Evolutionary conservation across 2,888 invertebrate species (phyloP), one percentile per base, ranked within the genome.

Genomic region (Catotricha subobsoleta): DNA sequence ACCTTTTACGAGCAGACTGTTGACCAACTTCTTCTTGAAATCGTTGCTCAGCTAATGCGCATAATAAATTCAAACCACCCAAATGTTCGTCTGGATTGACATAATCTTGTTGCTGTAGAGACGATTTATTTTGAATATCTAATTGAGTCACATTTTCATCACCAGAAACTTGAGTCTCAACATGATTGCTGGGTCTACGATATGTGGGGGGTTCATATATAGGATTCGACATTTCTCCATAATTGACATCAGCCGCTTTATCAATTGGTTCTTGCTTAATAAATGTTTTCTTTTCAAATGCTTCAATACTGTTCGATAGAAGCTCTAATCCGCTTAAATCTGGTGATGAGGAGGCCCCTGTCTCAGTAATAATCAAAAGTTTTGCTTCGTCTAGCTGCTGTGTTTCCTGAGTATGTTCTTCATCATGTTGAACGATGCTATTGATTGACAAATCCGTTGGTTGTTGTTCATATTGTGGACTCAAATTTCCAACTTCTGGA

Each of bases 41-140:
- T 48, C 83, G 69, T 54, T 86, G 84, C 54, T 86, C 86, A 0
- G 86, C 88, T 44, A 87, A 63, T 8, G 84, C 84, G 57, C 87
- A 87, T 20, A 88, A 60, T 25, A 88, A 58, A 41, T 80, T 80
- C 13, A 88, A 61, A 0, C 78, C 78, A 19, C 72, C 77, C 15
- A 78, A 60, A 4, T 65, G 66, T 45, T 64, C 64, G 21, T 64
- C 60, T 35, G 46, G 57, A 47, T 33, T 12, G 10, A 33, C n/a
- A 18, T 25, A 40, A 2, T 30, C 6, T 7, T 21, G 25, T 5
- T 38, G 18, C 6, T 16, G 28, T 9, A 12, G 38, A 10, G 19
- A 25, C 19, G 38, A 16, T 36, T 28, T 28, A 13, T 19, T 9
- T 29, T 19, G 12, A n/a, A n/a, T n/a, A n/a, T n/a, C n/a, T n/a